Base-by-base conservation (phyloP, 2,797 vertebrate species). In the Labroides dimidiatus region DNA sequence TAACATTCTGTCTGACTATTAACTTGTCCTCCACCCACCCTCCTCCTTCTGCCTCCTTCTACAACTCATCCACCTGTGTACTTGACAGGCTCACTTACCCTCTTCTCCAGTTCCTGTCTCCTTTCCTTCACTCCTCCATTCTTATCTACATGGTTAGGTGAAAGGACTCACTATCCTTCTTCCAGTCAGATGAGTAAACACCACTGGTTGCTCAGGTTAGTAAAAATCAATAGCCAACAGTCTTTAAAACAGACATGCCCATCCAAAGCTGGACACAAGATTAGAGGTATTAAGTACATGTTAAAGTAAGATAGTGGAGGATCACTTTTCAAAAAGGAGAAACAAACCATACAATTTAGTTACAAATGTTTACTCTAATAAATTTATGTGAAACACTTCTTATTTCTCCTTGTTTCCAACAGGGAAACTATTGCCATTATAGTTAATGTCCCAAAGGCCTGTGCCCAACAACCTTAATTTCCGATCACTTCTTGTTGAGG, bases 171-270 rank as follows among this genome's bases (percentile, higher is more conserved):
- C 67, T 88, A 86, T 84, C 82, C 59, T 14, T 44, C 17, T 12
- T 72, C 72, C 75, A 72, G 85, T 90, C 85, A 77, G 62, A 77
- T 71, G 59, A 67, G 79, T 83, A 87, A 88, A 89, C 75, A 68
- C 67, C 47, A 47, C 72, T 55, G 62, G 78, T 84, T 81, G 69
- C 78, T 77, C 69, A 69, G 44, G 62, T 49, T 74, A 49, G 43
- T 51, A 63, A 10, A 72, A 87, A 90, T 91, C 85, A 64, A 87
- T 86, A 72, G 53, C 71, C 44, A 56, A 51, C 68, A 64, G 64
- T 39, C 41, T 67, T 72, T 83, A 61, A 44, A 82, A 79, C 74
- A 73, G 67, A 77, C 68, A 45, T 75, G 64, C 75, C 77, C 42
- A 51, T 84, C 71, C 67, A 53, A 69, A 62, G 52, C 39, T 59